A percentile compares a stretch with the other conserved stretches of the same genome.
These are phyloP conservation scores for Thera obeliscata DNA, from an alignment of 2,888 invertebrate species.

Conservation along the genomic window DNA sequence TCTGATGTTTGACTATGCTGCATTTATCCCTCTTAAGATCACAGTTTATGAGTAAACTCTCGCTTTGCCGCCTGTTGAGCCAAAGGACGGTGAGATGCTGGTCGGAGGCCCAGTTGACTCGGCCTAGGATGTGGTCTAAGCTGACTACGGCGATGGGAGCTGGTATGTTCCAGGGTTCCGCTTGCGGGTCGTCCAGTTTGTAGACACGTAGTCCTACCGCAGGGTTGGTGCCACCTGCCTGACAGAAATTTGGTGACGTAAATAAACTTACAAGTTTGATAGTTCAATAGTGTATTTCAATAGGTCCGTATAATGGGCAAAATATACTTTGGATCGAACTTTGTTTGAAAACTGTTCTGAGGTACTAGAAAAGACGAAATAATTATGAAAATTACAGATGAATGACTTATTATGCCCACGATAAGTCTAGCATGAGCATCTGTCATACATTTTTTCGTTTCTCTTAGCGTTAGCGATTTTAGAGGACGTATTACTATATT, in stretches of 20 bases:
- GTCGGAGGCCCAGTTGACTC: slow-evolving; percentile 90
- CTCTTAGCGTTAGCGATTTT: too few species aligned
- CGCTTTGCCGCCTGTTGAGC: slow-evolving; percentile 94
- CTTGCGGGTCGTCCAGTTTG: slow-evolving; percentile 65
- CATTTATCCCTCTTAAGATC: slow-evolving; percentile 70
- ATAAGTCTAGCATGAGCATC: too few species aligned
- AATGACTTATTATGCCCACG: too few species aligned
- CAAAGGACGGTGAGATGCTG: slow-evolving; percentile 89
- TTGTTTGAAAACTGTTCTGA: not conserved
- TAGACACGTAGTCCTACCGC: slow-evolving; percentile 87
- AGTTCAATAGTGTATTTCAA: not conserved
- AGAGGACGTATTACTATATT: too few species aligned
- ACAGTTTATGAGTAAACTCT: slow-evolving; percentile 86
- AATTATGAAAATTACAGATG: too few species aligned
- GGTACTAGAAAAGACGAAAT: too few species aligned
- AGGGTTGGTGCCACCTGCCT: slow-evolving; percentile 91
- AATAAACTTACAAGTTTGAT: slow-evolving; percentile 7
- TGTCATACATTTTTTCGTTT: too few species aligned
- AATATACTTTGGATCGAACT: not conserved
- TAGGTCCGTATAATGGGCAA: not conserved
- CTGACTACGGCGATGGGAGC: slow-evolving; percentile 84
- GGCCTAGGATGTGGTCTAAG: slow-evolving; percentile 87
- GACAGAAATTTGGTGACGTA: slow-evolving; percentile 48
- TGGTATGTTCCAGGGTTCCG: slow-evolving; percentile 69
- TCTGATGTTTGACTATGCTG: slow-evolving; percentile 67